Percentiles rank a stretch among this genome's conserved stretches.
phyloP scores from a whole-genome alignment of 2,797 vertebrate species.

The Sylvilagus floridanus region DNA sequence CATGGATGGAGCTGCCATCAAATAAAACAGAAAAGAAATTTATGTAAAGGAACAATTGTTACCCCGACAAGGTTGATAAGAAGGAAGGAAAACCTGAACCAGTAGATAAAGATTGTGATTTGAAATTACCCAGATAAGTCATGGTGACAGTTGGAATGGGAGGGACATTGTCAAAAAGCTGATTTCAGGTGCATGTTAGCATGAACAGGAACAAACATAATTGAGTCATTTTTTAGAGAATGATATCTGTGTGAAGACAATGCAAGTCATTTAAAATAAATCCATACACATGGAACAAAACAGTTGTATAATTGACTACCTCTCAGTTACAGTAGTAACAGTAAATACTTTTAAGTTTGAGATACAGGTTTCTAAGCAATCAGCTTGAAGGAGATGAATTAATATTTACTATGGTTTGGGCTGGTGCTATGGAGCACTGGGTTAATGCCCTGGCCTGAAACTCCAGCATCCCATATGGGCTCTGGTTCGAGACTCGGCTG shows the following conservation, averaged over 20 bases:
- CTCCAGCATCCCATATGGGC: no score
- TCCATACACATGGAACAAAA: neutral
- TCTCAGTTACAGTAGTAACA: neutral
- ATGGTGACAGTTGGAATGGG: neutral
- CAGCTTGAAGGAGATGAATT: neutral
- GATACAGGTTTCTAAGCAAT: neutral
- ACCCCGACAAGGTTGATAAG: conserved; percentile 9
- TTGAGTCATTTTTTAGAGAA: neutral
- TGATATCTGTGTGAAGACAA: neutral
- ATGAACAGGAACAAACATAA: conserved; percentile 23
- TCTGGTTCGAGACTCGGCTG: no score
- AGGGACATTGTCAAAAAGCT: conserved; percentile 34
- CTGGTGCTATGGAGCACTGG: no score
- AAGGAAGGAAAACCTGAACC: conserved; percentile 50
- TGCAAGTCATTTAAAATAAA: conserved; percentile 24
- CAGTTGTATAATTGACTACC: neutral
- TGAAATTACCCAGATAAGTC: conserved; percentile 57
- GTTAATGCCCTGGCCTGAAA: no score
- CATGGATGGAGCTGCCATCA: conserved; percentile 9
- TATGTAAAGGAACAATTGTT: conserved; percentile 49
- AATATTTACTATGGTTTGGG: no score
- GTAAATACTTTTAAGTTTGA: neutral
- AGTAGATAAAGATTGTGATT: conserved; percentile 39
- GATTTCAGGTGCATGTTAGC: conserved; percentile 25
- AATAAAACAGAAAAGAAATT: conserved; percentile 41